A percentile compares a stretch with the other conserved stretches of the same genome.
These are phyloP conservation scores for Luscinia luscinia DNA, from an alignment of 2,797 vertebrate genomes.

Conservation along the genomic window DNA sequence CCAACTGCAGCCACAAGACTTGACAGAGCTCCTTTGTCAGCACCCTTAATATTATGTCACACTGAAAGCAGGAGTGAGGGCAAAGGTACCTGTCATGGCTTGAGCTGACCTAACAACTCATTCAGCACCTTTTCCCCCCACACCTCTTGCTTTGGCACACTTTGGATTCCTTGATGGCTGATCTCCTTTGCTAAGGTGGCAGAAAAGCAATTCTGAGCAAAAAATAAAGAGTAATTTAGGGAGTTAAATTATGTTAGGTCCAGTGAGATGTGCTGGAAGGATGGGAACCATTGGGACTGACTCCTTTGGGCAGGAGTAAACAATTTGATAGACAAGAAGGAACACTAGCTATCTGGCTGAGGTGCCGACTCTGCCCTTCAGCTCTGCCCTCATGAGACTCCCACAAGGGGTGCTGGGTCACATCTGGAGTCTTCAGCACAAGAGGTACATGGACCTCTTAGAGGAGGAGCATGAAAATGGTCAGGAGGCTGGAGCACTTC, in stretches of 20 bases:
- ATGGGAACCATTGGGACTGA: background rate
- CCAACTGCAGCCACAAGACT: background rate
- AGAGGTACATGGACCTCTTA: background rate
- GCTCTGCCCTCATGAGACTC: background rate
- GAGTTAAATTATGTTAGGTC: background rate
- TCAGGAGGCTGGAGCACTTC: background rate
- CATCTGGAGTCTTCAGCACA: background rate
- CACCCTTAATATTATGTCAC: conserved; percentile 5
- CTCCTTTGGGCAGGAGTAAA: background rate
- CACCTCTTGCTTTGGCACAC: background rate
- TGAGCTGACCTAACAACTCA: background rate
- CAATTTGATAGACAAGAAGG: background rate
- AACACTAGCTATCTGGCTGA: background rate
- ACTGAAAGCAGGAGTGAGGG: background rate
- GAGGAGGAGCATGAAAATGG: background rate
- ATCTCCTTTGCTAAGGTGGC: background rate
- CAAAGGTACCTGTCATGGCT: background rate
- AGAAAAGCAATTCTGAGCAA: background rate
- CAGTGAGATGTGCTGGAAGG: fast-evolving
- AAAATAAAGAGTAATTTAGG: background rate
- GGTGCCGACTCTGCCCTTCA: background rate
- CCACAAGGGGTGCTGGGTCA: background rate
- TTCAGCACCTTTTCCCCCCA: background rate
- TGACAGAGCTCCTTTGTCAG: conserved; percentile 3
- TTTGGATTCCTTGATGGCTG: background rate